Conservation (phyloP, 1,140 invertebrate genomes). For the Pomacea maculata region DNA sequence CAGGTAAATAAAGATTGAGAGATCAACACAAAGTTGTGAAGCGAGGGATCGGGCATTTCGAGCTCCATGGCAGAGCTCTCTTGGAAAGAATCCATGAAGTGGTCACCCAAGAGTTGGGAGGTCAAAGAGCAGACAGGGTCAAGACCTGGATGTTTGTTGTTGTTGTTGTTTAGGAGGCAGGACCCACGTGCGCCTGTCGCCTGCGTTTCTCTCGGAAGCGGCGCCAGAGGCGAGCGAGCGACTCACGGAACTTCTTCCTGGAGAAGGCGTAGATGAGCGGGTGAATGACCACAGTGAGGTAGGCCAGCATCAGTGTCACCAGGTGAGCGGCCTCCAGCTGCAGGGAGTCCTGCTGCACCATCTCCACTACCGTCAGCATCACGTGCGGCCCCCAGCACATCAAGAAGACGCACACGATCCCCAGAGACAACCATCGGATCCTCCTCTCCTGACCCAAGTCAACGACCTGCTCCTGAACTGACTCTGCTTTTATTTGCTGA, state of each 20-base stretch:
- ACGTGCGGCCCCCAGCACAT: slow-evolving; percentile 25
- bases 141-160: too few relatives aligned
- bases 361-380: slow-evolving; percentile 9
- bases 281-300: slow-evolving; percentile 17
- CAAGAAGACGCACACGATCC: slow-evolving; percentile 15
- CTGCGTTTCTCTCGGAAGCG: too few relatives aligned
- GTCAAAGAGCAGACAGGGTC: too few relatives aligned
- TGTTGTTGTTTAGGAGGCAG: too few relatives aligned
- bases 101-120: too few relatives aligned
- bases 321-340: slow-evolving; percentile 6
- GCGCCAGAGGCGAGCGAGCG: background rate
- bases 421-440: slow-evolving; percentile 7
- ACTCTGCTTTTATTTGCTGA: background rate
- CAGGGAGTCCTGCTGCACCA: slow-evolving; percentile 3
- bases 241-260: slow-evolving; percentile 17
- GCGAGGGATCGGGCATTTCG: too few relatives aligned
- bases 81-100: too few relatives aligned
- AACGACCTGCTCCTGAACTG: background rate
- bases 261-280: slow-evolving; percentile 24
- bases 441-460: background rate
- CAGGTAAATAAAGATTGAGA: too few relatives aligned
- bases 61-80: too few relatives aligned
- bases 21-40: too few relatives aligned
- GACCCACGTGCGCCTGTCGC: too few relatives aligned
- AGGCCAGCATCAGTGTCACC: slow-evolving; percentile 10